Base-by-base conservation (phyloP, 2,888 invertebrate species). In the Watsonalla cultraria region DNA sequence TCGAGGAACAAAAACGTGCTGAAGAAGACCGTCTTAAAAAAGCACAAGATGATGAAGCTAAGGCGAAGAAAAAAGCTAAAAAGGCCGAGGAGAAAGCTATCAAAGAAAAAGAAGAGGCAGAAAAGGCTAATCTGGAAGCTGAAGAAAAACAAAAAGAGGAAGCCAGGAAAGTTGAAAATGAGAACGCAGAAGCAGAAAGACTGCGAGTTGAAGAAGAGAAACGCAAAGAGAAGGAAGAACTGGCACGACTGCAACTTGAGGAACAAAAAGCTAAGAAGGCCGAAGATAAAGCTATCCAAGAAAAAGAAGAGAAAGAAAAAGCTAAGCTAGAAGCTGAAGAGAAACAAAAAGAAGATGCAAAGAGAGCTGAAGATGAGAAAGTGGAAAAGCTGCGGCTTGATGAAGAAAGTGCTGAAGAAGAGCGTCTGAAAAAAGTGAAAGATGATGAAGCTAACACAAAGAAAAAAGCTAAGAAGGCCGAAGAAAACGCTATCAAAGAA, bases 101-200 rank as follows among this genome's bases (percentile, higher is more conserved):
- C 39, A 53, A 51, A 49, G 47, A 58, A 14, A 56, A 59, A 50
- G 53, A 61, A 53, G 51, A 57, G 52, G 51, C 47, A 15, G 54
- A 56, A 48, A 56, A 51, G 39, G 51, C 15, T 54, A 63, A 48
- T 2, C 11, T 49, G 9, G 52, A 57, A 47, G 14, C 34, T 42
- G 24, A 54, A 47, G 33, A 45, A 7, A 24, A 57, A 37, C 51
- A 54, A 33, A 46, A 56, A 48, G 55, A 49, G 47, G 37, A 47
- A 60, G 51, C 52, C 6, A 53, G 54, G 13, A 24, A 47, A 46
- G 55, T 55, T 34, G 47, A 53, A 37, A 50, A 15, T 49, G 58
- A 39, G 56, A 48, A 58, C 58, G 37, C 57, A 62, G 35, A 51
- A 62, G 34, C 61, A 54, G 45, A 55, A 62, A 48, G 52, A 45